A percentile compares a stretch with the other conserved stretches of the same genome.
phyloP scores from a whole-genome alignment of 2,888 invertebrate species.

The Blastobasis adustella region DNA sequence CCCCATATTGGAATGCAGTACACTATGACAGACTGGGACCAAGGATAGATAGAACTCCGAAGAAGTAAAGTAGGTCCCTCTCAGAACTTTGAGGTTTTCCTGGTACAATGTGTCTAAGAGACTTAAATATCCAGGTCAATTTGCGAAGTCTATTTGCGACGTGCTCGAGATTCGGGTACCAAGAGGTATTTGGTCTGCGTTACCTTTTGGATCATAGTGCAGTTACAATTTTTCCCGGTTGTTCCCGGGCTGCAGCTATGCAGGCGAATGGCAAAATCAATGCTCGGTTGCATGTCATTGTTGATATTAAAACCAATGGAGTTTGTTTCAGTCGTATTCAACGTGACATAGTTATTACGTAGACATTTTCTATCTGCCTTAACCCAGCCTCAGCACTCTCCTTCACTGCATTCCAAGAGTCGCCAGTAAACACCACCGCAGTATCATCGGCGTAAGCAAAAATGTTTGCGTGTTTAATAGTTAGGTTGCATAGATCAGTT shows the following conservation, averaged over 20 bases:
- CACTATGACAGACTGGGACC: neutral
- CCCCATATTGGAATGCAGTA: neutral
- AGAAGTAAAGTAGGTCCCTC: neutral
- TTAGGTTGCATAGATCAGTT: too few relatives aligned
- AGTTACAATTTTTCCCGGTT: neutral
- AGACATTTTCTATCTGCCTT: too few relatives aligned
- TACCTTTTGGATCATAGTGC: slow-evolving; percentile 1
- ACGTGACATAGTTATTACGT: neutral
- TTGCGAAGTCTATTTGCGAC: slow-evolving; percentile 4
- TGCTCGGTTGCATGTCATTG: too few relatives aligned
- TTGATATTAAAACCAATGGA: too few relatives aligned
- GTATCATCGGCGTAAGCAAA: too few relatives aligned
- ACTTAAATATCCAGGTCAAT: slow-evolving; percentile 10
- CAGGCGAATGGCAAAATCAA: too few relatives aligned
- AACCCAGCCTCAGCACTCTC: too few relatives aligned
- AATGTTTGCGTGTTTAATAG: too few relatives aligned
- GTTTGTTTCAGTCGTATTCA: too few relatives aligned
- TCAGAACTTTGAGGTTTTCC: neutral
- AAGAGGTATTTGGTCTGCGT: slow-evolving; percentile 7
- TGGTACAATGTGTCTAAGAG: slow-evolving; percentile 5
- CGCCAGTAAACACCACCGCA: too few relatives aligned
- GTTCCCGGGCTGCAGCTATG: neutral
- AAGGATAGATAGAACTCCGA: neutral
- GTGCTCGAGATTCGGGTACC: slow-evolving; percentile 6
- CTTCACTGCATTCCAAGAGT: too few relatives aligned